Base-by-base conservation (phyloP, 2,113 vertebrate genomes). In the Polyodon spathula region DNA sequence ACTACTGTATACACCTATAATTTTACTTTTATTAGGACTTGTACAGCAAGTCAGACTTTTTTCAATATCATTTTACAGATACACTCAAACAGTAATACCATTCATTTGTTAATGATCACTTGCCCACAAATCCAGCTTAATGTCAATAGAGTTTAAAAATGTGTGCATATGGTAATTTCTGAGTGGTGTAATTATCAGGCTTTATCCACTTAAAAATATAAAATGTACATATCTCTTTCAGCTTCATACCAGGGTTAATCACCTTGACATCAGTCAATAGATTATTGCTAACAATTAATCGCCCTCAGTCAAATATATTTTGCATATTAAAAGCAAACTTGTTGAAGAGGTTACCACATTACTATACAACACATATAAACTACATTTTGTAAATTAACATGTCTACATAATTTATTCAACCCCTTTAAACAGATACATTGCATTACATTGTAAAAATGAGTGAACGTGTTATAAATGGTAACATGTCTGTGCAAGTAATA, bases 121-220 rank as follows among this genome's bases (percentile, higher is more conserved):
- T 37, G 37, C 17, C 16, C 50, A 44, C 50, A 17, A 54, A 37
- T 43, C 40, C 40, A 37, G 15, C 41, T 43, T 55, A 41, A n/a
- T 52, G 8, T 62, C 14, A 58, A 58, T 40, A 40, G 57, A 37
- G 38, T 10, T 50, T 40, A 14, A 40, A 52, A 40, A 10, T 14
- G 16, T 39, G 48, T 52, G 52, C 27, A 53, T 27, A 27, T 27
- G 27, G 27, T 27, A 37, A 52, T 40, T 14, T 40, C 41, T 7
- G 52, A 62, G 40, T 27, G 17, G 6, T 40, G 40, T 62, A 60
- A 60, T 62, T 43, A 62, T 37, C 8, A 58, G 16, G 41, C 41
- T 41, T 42, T 14, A 40, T 40, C n/a, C 42, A 44, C 10, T 62
- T 44, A 40, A 37, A 42, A 44, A 15, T 10, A 56, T 16, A 8